Conservation (phyloP, 2,888 invertebrate genomes). For the Creontiades dilutus region DNA sequence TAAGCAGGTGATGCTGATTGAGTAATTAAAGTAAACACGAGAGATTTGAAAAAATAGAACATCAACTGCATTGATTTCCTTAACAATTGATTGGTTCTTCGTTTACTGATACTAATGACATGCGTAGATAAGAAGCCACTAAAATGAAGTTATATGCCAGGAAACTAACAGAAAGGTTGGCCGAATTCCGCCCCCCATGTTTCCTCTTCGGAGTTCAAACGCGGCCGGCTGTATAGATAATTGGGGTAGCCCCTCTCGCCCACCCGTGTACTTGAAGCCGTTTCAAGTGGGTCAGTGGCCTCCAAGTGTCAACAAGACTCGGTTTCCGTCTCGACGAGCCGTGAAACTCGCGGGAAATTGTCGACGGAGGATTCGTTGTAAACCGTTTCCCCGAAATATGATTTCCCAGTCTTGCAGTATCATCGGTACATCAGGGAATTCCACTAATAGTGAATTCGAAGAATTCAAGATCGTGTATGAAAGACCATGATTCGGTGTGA, state of each 20-base stretch:
- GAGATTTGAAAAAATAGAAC: too few relatives aligned
- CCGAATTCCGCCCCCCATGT: not conserved
- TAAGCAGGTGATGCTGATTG: too few relatives aligned
- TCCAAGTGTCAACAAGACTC: slow-evolving; percentile 18
- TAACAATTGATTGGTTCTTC: too few relatives aligned
- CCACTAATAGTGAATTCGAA: too few relatives aligned
- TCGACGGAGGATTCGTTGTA: not conserved
- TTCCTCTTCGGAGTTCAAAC: slow-evolving; percentile 18
- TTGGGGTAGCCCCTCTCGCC: not conserved
- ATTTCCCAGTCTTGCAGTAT: too few relatives aligned
- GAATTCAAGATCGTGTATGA: too few relatives aligned
- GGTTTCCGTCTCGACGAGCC: not conserved
- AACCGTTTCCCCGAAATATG: not conserved
- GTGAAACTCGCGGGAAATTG: not conserved
- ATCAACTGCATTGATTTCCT: too few relatives aligned
- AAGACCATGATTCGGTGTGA: too few relatives aligned
- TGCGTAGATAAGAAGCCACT: not conserved
- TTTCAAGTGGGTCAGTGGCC: slow-evolving; percentile 18
- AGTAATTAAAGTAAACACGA: too few relatives aligned
- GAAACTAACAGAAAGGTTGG: not conserved
- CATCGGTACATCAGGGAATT: too few relatives aligned
- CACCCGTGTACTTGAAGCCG: not conserved
- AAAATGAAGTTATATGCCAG: not conserved
- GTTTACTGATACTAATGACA: too few relatives aligned
- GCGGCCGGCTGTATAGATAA: slow-evolving; percentile 17